phyloP scores from a whole-genome alignment of 2,113 vertebrate species.

The Arenaria interpres region DNA sequence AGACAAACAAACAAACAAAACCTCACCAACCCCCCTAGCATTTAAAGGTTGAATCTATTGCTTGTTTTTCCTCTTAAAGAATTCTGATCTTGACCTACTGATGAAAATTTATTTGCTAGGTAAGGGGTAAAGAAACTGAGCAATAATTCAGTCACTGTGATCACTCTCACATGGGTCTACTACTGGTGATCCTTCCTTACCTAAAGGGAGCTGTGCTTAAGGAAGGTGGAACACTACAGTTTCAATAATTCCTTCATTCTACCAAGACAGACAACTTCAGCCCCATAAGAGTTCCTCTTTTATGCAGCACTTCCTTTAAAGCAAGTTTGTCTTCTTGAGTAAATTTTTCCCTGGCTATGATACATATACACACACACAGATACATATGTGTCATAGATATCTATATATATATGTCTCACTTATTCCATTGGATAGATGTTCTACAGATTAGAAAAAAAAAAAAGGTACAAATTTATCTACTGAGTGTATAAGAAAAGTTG shows the following conservation, averaged over 20 bases:
- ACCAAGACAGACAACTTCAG: neutral
- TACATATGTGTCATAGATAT: neutral
- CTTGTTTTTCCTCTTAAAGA: neutral
- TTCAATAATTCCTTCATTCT: neutral
- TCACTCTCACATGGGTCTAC: neutral
- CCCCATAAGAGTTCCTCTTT: neutral
- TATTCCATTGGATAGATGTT: neutral
- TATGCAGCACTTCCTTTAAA: neutral
- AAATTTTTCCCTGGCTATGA: neutral
- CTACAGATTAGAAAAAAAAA: neutral
- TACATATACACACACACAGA: fast-evolving
- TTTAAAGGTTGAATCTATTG: neutral
- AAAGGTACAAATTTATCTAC: neutral
- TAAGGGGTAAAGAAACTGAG: neutral
- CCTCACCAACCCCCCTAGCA: fast-evolving
- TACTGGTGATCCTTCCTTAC: neutral
- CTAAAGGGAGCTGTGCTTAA: neutral
- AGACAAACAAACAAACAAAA: neutral
- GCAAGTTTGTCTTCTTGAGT: neutral
- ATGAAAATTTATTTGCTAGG: neutral
- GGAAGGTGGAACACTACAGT: neutral
- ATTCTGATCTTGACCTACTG: neutral
- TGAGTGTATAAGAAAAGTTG: neutral
- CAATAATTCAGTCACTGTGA: neutral
- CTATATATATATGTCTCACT: neutral